Conservation (phyloP, 2,797 vertebrate genomes). For the Anguilla marmorata region DNA sequence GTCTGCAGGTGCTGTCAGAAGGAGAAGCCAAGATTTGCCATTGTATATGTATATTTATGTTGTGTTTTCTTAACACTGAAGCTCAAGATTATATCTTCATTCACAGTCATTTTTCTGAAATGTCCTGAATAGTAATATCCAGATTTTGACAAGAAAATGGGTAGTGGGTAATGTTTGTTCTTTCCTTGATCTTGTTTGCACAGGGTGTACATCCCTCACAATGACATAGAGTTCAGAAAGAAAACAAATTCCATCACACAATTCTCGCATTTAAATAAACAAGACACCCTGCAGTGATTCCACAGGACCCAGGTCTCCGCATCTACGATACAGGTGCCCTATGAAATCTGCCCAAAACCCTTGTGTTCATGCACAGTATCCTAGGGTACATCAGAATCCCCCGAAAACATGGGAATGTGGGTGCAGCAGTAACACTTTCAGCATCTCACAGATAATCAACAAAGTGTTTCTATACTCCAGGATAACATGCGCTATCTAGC, state of each 20-base stretch:
- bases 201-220: neutral
- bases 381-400: neutral
- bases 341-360: neutral
- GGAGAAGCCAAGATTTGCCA: neutral
- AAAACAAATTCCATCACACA: slow-evolving; percentile 10
- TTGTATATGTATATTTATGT: neutral
- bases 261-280: neutral
- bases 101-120: slow-evolving; percentile 14
- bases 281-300: neutral
- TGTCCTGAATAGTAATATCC: slow-evolving; percentile 20
- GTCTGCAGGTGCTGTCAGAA: neutral
- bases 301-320: neutral
- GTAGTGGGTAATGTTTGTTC: slow-evolving; percentile 19
- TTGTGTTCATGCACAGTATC: neutral
- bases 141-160: neutral
- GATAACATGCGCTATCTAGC: neutral
- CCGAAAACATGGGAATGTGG: neutral
- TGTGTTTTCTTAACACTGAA: neutral
- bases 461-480: neutral
- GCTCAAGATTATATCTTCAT: neutral
- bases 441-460: neutral
- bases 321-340: neutral
- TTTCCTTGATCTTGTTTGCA: slow-evolving; percentile 22
- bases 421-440: neutral
- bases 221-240: neutral